A percentile compares a stretch with the other conserved stretches of the same genome.
Conservation (phyloP, 2,888 invertebrate genomes). For the Stratiomys singularior region DNA sequence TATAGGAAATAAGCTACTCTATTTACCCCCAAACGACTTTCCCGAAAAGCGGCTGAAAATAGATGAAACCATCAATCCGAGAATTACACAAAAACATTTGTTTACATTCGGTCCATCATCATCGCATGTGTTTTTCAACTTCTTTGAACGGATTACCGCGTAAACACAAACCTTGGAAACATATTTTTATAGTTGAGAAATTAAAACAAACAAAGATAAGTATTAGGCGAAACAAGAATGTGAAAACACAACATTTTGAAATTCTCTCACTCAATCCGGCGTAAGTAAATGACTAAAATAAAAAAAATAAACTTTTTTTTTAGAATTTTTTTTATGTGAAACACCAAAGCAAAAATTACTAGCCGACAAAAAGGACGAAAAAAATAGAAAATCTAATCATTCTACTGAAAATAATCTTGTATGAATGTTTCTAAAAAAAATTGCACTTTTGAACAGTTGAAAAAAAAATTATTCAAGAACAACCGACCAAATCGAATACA, state of each 20-base stretch:
- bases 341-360: background rate
- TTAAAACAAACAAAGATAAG: background rate
- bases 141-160: background rate
- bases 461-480: no score
- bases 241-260: background rate
- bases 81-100: background rate
- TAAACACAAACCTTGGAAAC: background rate
- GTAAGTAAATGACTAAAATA: background rate
- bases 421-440: background rate
- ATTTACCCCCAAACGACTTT: background rate
- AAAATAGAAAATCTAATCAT: conserved; percentile 1
- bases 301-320: no score
- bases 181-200: background rate
- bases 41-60: background rate
- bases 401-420: background rate
- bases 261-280: background rate
- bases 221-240: conserved; percentile 3
- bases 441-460: background rate
- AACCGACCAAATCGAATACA: no score
- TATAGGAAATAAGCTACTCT: background rate
- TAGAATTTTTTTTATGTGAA: no score
- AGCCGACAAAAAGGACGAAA: background rate
- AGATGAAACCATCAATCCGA: no score
- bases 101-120: background rate
- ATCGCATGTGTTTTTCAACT: background rate